Base-by-base conservation (phyloP, 2,797 vertebrate genomes). In the Bovichtus diacanthus region DNA sequence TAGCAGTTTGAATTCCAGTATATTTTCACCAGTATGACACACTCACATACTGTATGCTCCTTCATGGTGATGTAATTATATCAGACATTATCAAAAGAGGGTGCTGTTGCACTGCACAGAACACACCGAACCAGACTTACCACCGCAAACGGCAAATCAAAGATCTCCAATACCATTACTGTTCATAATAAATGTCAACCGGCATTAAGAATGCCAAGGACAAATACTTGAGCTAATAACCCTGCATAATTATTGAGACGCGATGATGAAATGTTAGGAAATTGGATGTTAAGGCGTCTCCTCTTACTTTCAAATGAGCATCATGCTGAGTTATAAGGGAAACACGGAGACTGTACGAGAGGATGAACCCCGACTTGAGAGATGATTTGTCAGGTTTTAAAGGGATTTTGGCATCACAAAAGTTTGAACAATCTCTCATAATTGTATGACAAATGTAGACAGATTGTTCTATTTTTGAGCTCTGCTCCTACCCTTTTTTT, bases 201-300 rank as follows among this genome's bases (percentile, higher is more conserved):
- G 54, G 87, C 89, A 92, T 95, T 93, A 94, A 85, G 79, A 90
- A 91, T 91, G 92, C 93, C 90, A 94, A 94, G 93, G 93, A 93
- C 93, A 93, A 92, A 94, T 90, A 92, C 94, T 93, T 93, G 88
- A 91, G 92, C 85, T 93, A 94, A 94, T 94, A 93, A 93, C 90
- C 82, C 86, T 85, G 91, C 87, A 92, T 95, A 94, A 93, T 94
- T 93, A 94, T 93, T 80, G 67, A 90, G 83, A 84, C 70, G 74
- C 41, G 80, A 90, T 94, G 93, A 95, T 92, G 93, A 94, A 95
- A 95, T 91, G 81, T 88, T 76, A 71, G 84, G 92, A 93, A 95
- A 95, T 88, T 90, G 83, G 81, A 90, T 90, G 86, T 90, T 88
- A 88, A 84, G 76, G 83, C 84, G 36, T 79, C 78, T 67, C 50